Percentiles rank a stretch among this genome's conserved stretches.
phyloP scores from a whole-genome alignment of 2,797 vertebrate genomes.

The Sebastes steindachneri region DNA sequence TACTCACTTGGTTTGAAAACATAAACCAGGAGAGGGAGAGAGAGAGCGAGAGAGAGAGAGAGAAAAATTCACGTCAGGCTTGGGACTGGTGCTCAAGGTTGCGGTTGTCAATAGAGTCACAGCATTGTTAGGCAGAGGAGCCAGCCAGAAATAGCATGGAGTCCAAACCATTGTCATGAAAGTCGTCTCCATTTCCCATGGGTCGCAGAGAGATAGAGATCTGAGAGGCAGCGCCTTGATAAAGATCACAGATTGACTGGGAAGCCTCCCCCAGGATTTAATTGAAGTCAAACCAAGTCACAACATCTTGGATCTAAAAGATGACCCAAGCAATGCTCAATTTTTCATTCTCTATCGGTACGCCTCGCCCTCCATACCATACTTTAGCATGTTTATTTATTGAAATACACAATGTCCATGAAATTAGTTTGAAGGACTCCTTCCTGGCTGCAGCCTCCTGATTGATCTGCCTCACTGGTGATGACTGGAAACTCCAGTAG shows the following conservation, averaged over 20 bases:
- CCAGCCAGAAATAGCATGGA: constrained; percentile 75
- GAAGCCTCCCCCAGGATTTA: constrained; percentile 84
- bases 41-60: background rate
- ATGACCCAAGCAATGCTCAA: constrained; percentile 78
- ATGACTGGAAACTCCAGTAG: background rate
- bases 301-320: constrained; percentile 84
- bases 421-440: constrained; percentile 59
- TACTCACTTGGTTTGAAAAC: constrained; percentile 15
- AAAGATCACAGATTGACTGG: constrained; percentile 86
- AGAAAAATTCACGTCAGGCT: background rate
- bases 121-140: constrained; percentile 74
- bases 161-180: constrained; percentile 81
- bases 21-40: background rate
- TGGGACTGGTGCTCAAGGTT: constrained; percentile 76
- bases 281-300: constrained; percentile 88
- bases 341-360: constrained; percentile 68
- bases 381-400: constrained; percentile 48
- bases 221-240: constrained; percentile 82
- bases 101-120: constrained; percentile 77
- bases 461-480: constrained; percentile 24
- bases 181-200: constrained; percentile 82
- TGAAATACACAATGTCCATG: constrained; percentile 66
- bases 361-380: background rate
- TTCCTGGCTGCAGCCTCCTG: background rate
- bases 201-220: constrained; percentile 82